These are phyloP conservation scores for Chaunax sp. DNA, from an alignment of 2,797 vertebrate genomes.

Conservation along the genomic window DNA sequence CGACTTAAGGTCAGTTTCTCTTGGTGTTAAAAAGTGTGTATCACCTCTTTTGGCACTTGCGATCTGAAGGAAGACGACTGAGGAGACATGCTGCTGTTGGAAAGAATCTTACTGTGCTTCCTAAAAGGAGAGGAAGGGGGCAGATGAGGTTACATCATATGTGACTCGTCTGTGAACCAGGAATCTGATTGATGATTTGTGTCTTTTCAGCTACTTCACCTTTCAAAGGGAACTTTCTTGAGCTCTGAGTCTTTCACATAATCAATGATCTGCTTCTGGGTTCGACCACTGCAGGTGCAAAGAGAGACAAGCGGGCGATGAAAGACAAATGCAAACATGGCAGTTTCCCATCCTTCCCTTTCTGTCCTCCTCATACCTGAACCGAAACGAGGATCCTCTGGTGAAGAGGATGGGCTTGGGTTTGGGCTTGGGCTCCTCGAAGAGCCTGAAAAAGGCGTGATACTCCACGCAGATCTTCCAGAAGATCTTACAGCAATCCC, in stretches of 20 bases:
- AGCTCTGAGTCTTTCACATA: conserved; percentile 95
- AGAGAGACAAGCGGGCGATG: background rate
- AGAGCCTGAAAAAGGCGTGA: conserved; percentile 98
- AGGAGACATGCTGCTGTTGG: conserved; percentile 83
- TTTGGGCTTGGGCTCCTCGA: conserved; percentile 97
- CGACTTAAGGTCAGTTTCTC: background rate
- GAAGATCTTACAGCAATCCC: conserved; percentile 97
- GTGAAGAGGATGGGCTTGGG: conserved; percentile 97
- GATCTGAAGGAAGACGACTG: conserved; percentile 86
- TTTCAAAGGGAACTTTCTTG: conserved; percentile 96
- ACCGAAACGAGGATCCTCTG: conserved; percentile 97
- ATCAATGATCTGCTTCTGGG: conserved; percentile 98
- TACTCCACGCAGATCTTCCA: conserved; percentile 99
- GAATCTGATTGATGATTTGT: conserved; percentile 6
- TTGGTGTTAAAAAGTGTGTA: background rate
- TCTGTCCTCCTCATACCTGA: conserved; percentile 85
- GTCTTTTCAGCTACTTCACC: conserved; percentile 80
- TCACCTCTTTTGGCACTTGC: conserved; percentile 96
- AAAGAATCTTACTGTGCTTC: conserved; percentile 97
- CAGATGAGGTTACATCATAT: conserved; percentile 24
- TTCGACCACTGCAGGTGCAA: conserved; percentile 87
- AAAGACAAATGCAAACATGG: background rate
- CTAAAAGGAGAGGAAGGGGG: conserved; percentile 68
- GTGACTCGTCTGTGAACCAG: conserved; percentile 9
- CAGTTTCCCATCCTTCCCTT: accelerated